Conservation (phyloP, 2,888 invertebrate genomes). For the Sarcophaga caerulescens region DNA sequence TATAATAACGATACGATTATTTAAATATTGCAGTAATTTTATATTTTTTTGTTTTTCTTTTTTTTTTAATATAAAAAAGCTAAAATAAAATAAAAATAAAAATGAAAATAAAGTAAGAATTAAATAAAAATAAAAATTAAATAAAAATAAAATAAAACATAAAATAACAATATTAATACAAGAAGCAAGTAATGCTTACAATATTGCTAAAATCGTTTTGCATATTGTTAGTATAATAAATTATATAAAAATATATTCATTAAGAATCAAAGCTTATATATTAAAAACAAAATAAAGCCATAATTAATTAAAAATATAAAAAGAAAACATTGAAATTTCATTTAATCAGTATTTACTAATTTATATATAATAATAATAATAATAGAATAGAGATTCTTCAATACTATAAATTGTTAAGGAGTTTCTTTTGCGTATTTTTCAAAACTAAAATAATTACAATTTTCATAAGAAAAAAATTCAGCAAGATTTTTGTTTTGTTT, state of each 20-base stretch:
- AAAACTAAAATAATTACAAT: neutral
- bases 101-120: constrained; percentile 1
- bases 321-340: neutral
- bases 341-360: neutral
- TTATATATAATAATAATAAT: too few species aligned
- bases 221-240: constrained; percentile 1
- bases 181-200: neutral
- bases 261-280: neutral
- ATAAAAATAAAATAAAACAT: too few species aligned
- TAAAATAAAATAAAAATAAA: constrained; percentile 16
- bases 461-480: constrained; percentile 10
- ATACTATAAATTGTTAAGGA: constrained; percentile 24
- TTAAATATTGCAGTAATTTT: constrained; percentile 50
- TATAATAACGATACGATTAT: constrained; percentile 44
- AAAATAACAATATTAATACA: neutral
- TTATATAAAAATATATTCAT: neutral
- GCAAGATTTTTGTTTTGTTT: constrained; percentile 34
- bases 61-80: neutral
- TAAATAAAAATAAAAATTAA: neutral
- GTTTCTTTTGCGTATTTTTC: constrained; percentile 3
- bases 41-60: neutral
- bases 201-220: neutral
- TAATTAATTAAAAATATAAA: neutral
- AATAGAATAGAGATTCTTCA: constrained; percentile 45
- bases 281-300: constrained; percentile 18